Base-by-base conservation (phyloP, 2,113 vertebrate genomes). In the Pitta sordida region DNA sequence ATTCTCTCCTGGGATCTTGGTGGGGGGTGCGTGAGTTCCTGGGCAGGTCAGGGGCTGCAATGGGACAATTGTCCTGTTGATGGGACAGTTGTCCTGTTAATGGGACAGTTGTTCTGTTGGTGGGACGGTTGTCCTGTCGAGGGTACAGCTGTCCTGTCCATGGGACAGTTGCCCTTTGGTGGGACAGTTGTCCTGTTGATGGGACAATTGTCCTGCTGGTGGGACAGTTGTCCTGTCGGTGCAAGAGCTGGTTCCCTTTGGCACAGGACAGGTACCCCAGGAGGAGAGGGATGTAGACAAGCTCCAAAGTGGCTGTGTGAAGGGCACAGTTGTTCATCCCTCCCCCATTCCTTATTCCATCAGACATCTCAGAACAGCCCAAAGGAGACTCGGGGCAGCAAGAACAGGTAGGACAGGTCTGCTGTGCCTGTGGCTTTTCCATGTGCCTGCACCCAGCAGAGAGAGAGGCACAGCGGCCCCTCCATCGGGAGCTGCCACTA, bases 361-460 rank as follows among this genome's bases (percentile, higher is more conserved):
- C 17, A 75, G 91, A 71, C 62, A 56, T 39, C 59, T 17, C 43
- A 32, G 48, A 56, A 7, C 8, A 37, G 76, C 69, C 88, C 39
- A 73, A 15, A 2, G 3, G 69, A 37, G 86, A 56, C 73, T 3
- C 36, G 21, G 58, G 51, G 56, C 53, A 83, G 69, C 60, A 78
- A 34, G 81, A 96, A 90, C 86, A 87, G 87, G 92, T 60, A 95
- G 75, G 93, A 80, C 85, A 14, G 86, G 95, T 93, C 91, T 90
- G 89, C 89, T 32, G 74, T 36, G 89, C 92, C 62, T 90, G 73
- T 95, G 75, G 89, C 73, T 83, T 75, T 95, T 63, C 88, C 58
- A 23, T 82, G 77, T 65, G 65, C 81, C 84, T 92, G 5, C 82
- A 34, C 7, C 63, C 51, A 43, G 53, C 49, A 87, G 86, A 44